These are phyloP conservation scores for Gandaritis pyraliata DNA, from an alignment of 2,888 invertebrate genomes.

Conservation along the genomic window DNA sequence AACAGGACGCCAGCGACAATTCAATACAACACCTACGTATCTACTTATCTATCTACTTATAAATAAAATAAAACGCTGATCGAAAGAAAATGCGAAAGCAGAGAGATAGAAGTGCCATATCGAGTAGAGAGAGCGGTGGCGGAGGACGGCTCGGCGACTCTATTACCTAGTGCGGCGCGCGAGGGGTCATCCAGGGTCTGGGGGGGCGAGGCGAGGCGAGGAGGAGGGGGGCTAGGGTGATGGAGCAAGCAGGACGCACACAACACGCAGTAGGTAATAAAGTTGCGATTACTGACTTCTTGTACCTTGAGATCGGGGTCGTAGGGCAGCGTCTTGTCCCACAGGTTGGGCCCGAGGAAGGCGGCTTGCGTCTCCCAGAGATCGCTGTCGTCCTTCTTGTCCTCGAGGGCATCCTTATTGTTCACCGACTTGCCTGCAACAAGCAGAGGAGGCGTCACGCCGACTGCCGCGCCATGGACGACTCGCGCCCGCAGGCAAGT, in stretches of 20 bases:
- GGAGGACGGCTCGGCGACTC: slow-evolving; percentile 50
- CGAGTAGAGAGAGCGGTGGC: slow-evolving; percentile 29
- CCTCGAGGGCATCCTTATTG: slow-evolving; percentile 86
- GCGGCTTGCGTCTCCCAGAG: slow-evolving; percentile 97
- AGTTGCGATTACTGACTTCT: slow-evolving; percentile 85
- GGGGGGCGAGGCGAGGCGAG: slow-evolving; percentile 48
- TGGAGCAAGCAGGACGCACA: slow-evolving; percentile 58
- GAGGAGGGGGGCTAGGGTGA: slow-evolving; percentile 53
- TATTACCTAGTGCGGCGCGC: slow-evolving; percentile 73
- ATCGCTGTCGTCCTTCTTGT: slow-evolving; percentile 92
- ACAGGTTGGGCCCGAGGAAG: slow-evolving; percentile 97
- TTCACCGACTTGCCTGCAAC: slow-evolving; percentile 87
- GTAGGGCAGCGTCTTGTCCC: slow-evolving; percentile 97
- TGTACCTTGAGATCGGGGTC: slow-evolving; percentile 98
- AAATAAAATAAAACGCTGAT: slow-evolving; percentile 12
- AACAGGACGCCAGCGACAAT: slow-evolving; percentile 17
- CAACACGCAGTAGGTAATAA: slow-evolving; percentile 74
- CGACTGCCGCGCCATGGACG: slow-evolving; percentile 47
- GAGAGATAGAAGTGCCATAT: slow-evolving; percentile 23
- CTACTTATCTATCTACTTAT: slow-evolving; percentile 1
- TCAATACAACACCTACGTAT: not conserved
- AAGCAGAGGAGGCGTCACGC: slow-evolving; percentile 68
- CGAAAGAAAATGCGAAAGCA: slow-evolving; percentile 17
- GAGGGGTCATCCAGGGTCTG: no score
- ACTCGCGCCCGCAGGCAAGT: slow-evolving; percentile 14